Conservation (phyloP, 2,888 invertebrate species). For the Alitta virens region DNA sequence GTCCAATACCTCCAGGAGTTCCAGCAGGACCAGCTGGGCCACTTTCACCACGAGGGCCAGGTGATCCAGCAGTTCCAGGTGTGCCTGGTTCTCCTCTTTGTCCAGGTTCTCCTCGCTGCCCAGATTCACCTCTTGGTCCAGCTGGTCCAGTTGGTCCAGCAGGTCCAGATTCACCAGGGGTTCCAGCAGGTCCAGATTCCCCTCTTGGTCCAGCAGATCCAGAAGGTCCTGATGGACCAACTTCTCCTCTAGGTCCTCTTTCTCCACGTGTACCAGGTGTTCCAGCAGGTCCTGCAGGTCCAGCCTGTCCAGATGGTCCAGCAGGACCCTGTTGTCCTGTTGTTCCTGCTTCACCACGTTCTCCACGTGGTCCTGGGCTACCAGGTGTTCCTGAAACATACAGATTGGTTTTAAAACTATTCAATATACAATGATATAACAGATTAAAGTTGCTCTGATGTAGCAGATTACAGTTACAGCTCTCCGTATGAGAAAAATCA, state of each 20-base stretch:
- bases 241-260: constrained; percentile 22
- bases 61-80: constrained; percentile 22
- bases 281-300: constrained; percentile 22
- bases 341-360: not conserved
- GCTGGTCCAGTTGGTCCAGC: not conserved
- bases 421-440: too few species aligned
- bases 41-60: constrained; percentile 20
- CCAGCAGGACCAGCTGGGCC: constrained; percentile 10
- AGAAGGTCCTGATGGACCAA: constrained; percentile 19
- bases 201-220: constrained; percentile 22
- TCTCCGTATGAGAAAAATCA: not conserved
- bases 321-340: constrained; percentile 5
- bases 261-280: constrained; percentile 20
- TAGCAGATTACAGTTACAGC: too few species aligned
- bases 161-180: constrained; percentile 17
- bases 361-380: constrained; percentile 1
- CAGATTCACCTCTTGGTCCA: constrained; percentile 28
- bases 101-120: constrained; percentile 29
- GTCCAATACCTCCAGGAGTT: constrained; percentile 20
- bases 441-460: too few species aligned
- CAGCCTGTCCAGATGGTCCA: constrained; percentile 14
- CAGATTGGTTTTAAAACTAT: not conserved
- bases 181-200: constrained; percentile 14
- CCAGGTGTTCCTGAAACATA: constrained; percentile 9
- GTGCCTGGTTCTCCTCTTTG: constrained; percentile 19